Evolutionary conservation across 2,113 vertebrate species (phyloP).

Genomic region (Eudyptes chrysolophus): DNA sequence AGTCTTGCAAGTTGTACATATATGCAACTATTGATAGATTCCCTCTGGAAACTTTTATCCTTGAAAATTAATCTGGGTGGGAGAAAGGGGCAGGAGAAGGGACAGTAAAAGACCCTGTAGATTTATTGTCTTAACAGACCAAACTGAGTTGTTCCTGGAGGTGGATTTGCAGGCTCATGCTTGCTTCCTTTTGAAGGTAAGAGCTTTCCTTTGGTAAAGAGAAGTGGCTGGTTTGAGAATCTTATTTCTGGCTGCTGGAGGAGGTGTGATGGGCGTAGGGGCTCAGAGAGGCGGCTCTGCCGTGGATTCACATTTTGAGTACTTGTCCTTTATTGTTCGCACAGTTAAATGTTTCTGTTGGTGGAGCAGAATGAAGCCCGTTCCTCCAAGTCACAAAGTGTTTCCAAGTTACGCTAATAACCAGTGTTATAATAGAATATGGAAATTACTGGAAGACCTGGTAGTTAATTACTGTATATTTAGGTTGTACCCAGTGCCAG

Average conservation of each 20-base stretch:
- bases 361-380: rapidly evolving
- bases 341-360: not conserved
- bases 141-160: not conserved
- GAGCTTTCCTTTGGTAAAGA: not conserved
- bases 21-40: not conserved
- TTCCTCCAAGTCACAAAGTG: not conserved
- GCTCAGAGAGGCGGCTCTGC: not conserved
- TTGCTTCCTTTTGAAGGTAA: not conserved
- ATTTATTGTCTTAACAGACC: not conserved
- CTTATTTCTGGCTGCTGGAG: not conserved
- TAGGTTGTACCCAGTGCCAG: not conserved
- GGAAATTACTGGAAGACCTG: not conserved
- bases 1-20: not conserved
- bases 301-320: rapidly evolving
- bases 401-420: not conserved
- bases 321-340: not conserved
- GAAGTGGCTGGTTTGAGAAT: not conserved
- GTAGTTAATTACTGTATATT: not conserved
- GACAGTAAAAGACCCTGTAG: not conserved
- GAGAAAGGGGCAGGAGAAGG: not conserved
- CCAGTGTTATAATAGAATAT: too few species aligned
- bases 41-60: not conserved
- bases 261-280: not conserved
- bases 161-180: not conserved
- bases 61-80: not conserved